Evolutionary conservation across 2,113 vertebrate species (phyloP).

Genomic region (Ovibos moschatus): DNA sequence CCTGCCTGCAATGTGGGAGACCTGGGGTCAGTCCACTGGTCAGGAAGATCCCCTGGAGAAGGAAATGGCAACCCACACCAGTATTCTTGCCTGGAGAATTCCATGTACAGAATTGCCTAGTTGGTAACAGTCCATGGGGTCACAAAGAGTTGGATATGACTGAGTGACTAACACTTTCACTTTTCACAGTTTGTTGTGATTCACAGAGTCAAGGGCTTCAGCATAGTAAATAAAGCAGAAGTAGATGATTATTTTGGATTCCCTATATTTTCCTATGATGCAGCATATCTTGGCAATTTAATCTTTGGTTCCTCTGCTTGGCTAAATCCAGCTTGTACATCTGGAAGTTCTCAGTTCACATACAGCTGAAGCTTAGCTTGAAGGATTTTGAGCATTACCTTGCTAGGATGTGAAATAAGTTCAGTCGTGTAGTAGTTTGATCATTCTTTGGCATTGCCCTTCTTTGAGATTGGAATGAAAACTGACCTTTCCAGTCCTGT

Average conservation of each 20-base stretch:
- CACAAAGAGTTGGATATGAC: background rate
- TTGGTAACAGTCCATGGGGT: background rate
- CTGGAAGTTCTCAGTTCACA: background rate
- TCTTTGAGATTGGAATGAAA: background rate
- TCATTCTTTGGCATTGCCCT: background rate
- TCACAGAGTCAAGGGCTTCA: background rate
- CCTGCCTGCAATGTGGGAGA: background rate
- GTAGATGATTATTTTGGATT: background rate
- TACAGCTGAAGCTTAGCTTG: background rate
- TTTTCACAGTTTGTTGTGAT: background rate
- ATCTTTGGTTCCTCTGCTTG: background rate
- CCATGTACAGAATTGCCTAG: background rate
- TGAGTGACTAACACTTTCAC: background rate
- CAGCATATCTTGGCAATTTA: background rate
- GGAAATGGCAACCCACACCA: background rate
- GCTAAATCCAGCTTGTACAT: background rate
- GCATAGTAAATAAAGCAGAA: background rate
- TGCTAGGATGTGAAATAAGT: background rate
- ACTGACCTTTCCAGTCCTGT: background rate
- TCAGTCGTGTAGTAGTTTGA: background rate
- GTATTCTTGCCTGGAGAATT: background rate
- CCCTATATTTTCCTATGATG: background rate
- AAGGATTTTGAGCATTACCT: background rate
- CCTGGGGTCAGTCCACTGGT: background rate
- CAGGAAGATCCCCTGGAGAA: background rate